Base-by-base conservation (phyloP, 2,113 vertebrate species). In the Murina feae region DNA sequence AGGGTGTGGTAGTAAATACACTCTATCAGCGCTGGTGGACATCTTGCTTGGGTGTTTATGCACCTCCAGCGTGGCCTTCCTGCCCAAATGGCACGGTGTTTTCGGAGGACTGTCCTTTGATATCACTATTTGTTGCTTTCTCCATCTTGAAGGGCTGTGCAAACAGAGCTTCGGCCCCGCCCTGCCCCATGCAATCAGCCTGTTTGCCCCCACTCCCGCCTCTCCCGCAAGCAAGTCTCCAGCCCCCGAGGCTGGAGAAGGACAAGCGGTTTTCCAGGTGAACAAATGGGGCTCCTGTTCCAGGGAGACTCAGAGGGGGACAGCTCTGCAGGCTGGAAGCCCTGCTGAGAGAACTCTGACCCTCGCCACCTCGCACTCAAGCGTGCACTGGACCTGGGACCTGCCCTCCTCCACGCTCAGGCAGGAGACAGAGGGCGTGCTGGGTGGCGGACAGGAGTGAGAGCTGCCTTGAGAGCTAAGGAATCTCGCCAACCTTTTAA, bases 381-480 rank as follows among this genome's bases (percentile, higher is more conserved):
- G 23, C 7, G 0, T 18, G 6, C 17, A 66, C n/a, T 51, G 18
- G 23, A 35, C 10, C 18, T 12, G 53, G 10, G 2, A 2, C 23
- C 18, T 30, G 10, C 25, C 25, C 66, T 88, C 47, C 49, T 18
- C 49, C 23, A 25, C 0, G 7, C 49, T 42, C 42, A 81, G n/a
- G 25, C 35, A 63, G 63, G 37, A 69, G n/a, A 74, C 1, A 81
- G 68, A 17, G 12, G 35, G 51, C 51, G 37, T 5, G 13, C 0
- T 12, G 32, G 60, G 16, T 35, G 44, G 25, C n/a, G 14, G 10
- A 39, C 17, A n/a, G 55, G 20, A 51, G 13, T 5, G 6, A 35
- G 9, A 83, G 49, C 68, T 9, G 6, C 42, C 76, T 44, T 28
- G 39, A 65, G 1, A 28, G 55, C 37, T 8, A 53, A 20, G 30